Evolutionary conservation across 2,888 invertebrate genomes (phyloP), one percentile per base, ranked within the genome.

Genomic region (Trissolcus brochymenae): DNA sequence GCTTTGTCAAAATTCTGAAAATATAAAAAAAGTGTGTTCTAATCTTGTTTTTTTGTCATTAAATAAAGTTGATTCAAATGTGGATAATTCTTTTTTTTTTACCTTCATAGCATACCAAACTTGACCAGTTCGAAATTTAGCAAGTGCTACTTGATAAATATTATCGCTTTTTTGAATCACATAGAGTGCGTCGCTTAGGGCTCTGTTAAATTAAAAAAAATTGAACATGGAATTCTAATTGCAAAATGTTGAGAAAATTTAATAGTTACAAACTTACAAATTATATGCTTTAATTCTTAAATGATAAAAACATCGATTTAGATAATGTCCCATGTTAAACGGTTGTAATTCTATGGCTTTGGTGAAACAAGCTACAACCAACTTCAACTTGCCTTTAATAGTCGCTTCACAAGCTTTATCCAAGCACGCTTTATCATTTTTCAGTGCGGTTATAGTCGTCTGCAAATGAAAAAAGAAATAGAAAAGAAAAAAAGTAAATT

Each of bases 1-100:
- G 83, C 82, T 46, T 64, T 65, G 21, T 76, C 57, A 56, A 67
- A 82, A 51, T 81, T 80, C 83, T 83, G 57, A 14, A 51, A 51
- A 16, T 6, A 17, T 14, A 17, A 17, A 1, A 9, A 6, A 21
- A 51, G 9, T 2, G 2, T 19, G 19, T 19, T n/a, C n/a, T 19
- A 19, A 19, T 19, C 19, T n/a, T 16, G 16, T 21, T 51, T 51
- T 1, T 51, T 51, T 14, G 16, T 6, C n/a, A 16, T 14, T 14
- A 1, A 46, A 25, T 11, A 54, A n/a, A 19, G 21, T 17, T 25
- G 25, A 6, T n/a, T 25, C 29, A 40, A 19, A 19, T 19, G 2
- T 19, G 19, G 2, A 19, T 19, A 19, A 2, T 19, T 19, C 1
- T 2, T 2, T 51, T 51, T 21, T 21, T 6, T 19, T 62, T 17